phyloP scores from a whole-genome alignment of 2,888 invertebrate genomes.

The Julus scanicus region DNA sequence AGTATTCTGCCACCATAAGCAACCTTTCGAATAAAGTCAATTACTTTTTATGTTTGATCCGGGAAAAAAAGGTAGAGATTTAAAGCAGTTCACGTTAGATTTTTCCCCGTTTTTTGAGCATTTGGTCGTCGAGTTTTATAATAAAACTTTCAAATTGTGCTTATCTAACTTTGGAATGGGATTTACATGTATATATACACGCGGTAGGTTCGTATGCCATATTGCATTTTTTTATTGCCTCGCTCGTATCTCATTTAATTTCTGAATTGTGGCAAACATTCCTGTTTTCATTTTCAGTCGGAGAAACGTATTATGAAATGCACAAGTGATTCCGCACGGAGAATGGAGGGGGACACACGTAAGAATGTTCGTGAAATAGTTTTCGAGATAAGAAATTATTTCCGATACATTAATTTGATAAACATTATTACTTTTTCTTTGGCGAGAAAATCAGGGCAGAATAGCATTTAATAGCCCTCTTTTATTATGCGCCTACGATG shows the following conservation, averaged over 20 bases:
- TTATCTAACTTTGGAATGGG: not conserved
- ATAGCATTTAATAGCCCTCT: not conserved
- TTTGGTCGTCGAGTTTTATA: not conserved
- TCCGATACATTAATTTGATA: conserved; percentile 47
- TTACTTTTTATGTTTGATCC: conserved; percentile 26
- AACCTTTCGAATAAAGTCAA: conserved; percentile 47
- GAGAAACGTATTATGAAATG: not conserved
- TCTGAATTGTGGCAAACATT: conserved; percentile 40
- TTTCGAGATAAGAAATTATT: conserved; percentile 41
- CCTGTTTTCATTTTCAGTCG: conserved; percentile 39
- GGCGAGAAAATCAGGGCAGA: not conserved
- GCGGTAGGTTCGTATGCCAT: not conserved
- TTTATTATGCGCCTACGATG: conserved; percentile 38
- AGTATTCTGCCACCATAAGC: conserved; percentile 34
- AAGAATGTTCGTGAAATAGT: conserved; percentile 45
- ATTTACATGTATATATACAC: not conserved
- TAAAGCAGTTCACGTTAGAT: not conserved
- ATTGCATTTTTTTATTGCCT: conserved; percentile 15
- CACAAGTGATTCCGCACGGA: not conserved
- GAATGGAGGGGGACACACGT: not conserved
- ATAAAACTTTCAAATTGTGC: not conserved
- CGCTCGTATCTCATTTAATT: conserved; percentile 38
- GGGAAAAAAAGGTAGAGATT: not conserved
- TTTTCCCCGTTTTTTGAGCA: not conserved
- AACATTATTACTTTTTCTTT: conserved; percentile 28